These are phyloP conservation scores for Trypoxylon attenuatum DNA, from an alignment of 2,888 invertebrate genomes.

Conservation along the genomic window DNA sequence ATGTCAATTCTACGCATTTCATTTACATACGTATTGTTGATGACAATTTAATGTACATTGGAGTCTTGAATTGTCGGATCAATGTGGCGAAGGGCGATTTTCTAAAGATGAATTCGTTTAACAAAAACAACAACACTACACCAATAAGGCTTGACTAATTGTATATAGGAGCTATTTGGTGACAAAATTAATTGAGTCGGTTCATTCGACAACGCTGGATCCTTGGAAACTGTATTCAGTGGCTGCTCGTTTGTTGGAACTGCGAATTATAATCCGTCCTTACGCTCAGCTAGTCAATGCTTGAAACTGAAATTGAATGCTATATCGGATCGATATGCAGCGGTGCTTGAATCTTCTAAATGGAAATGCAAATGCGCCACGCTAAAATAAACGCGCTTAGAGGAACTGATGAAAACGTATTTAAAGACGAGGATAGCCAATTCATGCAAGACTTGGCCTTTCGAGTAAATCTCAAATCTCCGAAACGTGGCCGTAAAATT, in stretches of 20 bases:
- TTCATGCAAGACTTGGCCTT: background rate
- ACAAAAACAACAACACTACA: constrained; percentile 62
- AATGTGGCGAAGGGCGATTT: no score
- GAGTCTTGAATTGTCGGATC: no score
- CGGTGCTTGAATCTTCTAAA: background rate
- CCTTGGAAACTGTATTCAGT: constrained; percentile 39
- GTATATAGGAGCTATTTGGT: constrained; percentile 66
- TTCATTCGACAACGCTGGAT: constrained; percentile 61
- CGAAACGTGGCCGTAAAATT: no score
- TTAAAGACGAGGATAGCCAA: background rate
- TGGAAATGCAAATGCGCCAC: background rate
- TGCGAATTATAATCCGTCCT: constrained; percentile 47
- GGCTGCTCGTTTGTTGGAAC: constrained; percentile 36
- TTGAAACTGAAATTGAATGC: constrained; percentile 14
- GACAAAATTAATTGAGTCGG: constrained; percentile 66
- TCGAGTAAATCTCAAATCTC: background rate
- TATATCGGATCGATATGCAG: constrained; percentile 5
- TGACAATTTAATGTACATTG: no score
- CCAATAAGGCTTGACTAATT: constrained; percentile 69
- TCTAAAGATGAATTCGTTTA: no score
- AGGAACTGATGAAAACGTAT: no score
- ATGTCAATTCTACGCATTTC: no score
- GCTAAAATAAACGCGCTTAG: background rate
- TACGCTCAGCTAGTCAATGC: constrained; percentile 28
- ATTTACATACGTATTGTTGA: no score